A percentile compares a stretch with the other conserved stretches of the same genome.
phyloP scores from a whole-genome alignment of 2,888 invertebrate species.

The Dryadula phaetusa region DNA sequence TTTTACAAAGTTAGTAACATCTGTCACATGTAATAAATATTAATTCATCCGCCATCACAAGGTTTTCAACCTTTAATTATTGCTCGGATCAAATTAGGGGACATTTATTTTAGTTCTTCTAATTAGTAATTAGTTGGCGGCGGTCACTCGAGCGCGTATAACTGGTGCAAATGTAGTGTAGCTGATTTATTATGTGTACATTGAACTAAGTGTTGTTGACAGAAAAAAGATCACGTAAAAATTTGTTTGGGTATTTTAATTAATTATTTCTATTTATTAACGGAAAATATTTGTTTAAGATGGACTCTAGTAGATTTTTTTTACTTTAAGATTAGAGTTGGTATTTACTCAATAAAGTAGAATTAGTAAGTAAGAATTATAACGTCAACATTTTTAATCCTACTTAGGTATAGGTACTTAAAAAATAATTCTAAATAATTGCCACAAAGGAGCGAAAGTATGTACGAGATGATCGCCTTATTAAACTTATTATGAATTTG shows the following conservation, averaged over 20 bases:
- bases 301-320: no score
- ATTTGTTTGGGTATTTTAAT: conserved; percentile 1
- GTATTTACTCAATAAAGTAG: no score
- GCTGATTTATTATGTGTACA: conserved; percentile 40
- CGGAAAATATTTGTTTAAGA: background rate
- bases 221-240: conserved; percentile 10
- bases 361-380: no score
- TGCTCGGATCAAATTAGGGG: conserved; percentile 38
- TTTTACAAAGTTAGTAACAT: conserved; percentile 20
- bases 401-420: no score
- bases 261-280: background rate
- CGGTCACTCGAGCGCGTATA: conserved; percentile 33
- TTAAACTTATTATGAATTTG: no score
- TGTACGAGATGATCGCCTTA: no score
- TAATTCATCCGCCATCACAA: conserved; percentile 42
- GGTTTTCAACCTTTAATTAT: conserved; percentile 45
- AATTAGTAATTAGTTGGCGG: conserved; percentile 45
- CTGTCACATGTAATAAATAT: conserved; percentile 37
- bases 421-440: no score
- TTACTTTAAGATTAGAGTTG: no score
- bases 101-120: conserved; percentile 42
- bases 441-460: no score
- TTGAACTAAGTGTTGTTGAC: conserved; percentile 42
- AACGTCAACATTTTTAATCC: no score
- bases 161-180: conserved; percentile 38